These are phyloP conservation scores for Ahaetulla prasina DNA, from an alignment of 2,113 vertebrate genomes.

Conservation along the genomic window DNA sequence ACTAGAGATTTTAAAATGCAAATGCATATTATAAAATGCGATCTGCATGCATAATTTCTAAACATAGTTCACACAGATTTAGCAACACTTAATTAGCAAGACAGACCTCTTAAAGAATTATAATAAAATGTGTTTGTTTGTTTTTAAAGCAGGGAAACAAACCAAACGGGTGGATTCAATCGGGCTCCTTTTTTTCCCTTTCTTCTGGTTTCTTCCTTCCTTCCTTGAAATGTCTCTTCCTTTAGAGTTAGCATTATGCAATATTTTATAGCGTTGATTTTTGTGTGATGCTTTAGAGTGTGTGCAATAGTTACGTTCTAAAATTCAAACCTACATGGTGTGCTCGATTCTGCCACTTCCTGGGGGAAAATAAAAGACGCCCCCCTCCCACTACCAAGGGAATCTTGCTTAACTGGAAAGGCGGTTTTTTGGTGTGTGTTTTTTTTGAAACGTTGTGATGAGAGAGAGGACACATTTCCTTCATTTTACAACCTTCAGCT, in stretches of 20 bases:
- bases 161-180: not conserved
- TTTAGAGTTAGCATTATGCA: not conserved
- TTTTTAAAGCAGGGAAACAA: not conserved
- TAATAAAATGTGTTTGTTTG: slow-evolving; percentile 6
- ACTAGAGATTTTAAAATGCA: slow-evolving; percentile 53
- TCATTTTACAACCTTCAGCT: slow-evolving; percentile 35
- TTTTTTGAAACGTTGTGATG: slow-evolving; percentile 20
- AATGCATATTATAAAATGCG: slow-evolving; percentile 21
- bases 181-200: slow-evolving; percentile 12
- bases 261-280: not conserved
- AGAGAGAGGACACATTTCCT: slow-evolving; percentile 17
- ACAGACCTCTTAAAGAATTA: slow-evolving; percentile 12
- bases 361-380: not conserved
- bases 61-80: slow-evolving; percentile 29
- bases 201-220: not conserved
- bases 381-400: not conserved
- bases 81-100: slow-evolving; percentile 20
- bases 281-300: not conserved
- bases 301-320: not conserved
- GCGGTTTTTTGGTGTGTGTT: not conserved
- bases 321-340: slow-evolving; percentile 2
- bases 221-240: not conserved
- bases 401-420: slow-evolving; percentile 11
- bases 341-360: not conserved
- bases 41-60: slow-evolving; percentile 30